Conservation (phyloP, 1,140 invertebrate species). For the Pogonognathellus flavescens region DNA sequence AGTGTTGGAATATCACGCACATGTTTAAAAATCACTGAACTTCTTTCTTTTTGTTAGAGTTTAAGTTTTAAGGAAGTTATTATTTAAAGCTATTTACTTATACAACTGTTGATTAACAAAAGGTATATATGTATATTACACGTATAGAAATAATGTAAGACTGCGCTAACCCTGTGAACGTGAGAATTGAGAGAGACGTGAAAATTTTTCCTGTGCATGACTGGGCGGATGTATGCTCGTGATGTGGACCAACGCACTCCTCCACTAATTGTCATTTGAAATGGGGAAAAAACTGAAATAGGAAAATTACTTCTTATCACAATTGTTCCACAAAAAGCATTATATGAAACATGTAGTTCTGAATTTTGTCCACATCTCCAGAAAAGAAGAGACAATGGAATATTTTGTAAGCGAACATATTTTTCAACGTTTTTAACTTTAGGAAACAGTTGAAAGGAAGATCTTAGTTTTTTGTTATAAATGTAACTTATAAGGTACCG, state of each 20-base stretch:
- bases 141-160: neutral
- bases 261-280: conserved; percentile 82
- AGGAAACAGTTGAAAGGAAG: neutral
- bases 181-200: conserved; percentile 66
- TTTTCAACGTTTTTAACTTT: neutral
- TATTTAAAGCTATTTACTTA: too few species aligned
- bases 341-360: too few species aligned
- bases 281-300: conserved; percentile 73
- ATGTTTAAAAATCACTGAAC: too few species aligned
- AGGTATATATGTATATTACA: too few species aligned
- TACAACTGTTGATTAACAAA: too few species aligned
- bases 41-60: too few species aligned
- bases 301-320: neutral
- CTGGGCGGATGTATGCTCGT: conserved; percentile 78
- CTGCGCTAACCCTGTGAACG: conserved; percentile 53
- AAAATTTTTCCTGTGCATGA: conserved; percentile 68
- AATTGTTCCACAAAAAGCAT: neutral
- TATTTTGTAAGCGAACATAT: neutral
- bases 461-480: neutral
- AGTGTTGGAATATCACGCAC: neutral
- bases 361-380: too few species aligned
- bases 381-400: neutral
- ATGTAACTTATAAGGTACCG: conserved; percentile 69
- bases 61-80: too few species aligned
- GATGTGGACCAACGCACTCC: conserved; percentile 86